Conservation (phyloP, 1,140 invertebrate genomes). For the Periplaneta americana region DNA sequence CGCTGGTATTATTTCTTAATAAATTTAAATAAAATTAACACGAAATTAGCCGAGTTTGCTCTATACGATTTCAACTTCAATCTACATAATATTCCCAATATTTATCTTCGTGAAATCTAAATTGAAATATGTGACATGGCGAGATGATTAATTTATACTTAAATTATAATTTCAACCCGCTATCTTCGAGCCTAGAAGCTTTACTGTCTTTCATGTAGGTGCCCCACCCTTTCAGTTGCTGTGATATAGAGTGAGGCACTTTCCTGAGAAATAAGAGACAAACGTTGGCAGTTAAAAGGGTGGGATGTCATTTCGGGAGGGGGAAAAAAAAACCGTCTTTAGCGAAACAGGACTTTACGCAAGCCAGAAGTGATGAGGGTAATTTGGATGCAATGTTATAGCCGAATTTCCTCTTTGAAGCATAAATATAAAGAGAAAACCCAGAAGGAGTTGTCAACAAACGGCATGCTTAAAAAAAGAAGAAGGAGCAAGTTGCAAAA, state of each 20-base stretch:
- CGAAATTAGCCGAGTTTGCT: background rate
- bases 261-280: background rate
- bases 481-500: background rate
- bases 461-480: background rate
- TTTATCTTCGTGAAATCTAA: too few species aligned
- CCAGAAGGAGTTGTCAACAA: background rate
- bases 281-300: background rate
- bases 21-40: background rate
- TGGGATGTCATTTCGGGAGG: background rate
- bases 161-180: background rate
- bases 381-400: background rate
- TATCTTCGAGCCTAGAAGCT: background rate
- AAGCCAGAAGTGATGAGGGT: background rate
- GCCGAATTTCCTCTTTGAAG: background rate
- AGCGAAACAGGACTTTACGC: background rate
- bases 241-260: background rate
- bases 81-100: too few species aligned
- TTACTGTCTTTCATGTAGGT: background rate
- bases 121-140: too few species aligned
- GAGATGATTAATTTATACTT: background rate
- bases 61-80: too few species aligned
- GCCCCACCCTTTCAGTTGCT: background rate
- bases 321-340: background rate
- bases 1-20: too few species aligned
- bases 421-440: background rate